Conservation (phyloP, 2,797 vertebrate genomes). For the Rhadinocentrus ornatus region DNA sequence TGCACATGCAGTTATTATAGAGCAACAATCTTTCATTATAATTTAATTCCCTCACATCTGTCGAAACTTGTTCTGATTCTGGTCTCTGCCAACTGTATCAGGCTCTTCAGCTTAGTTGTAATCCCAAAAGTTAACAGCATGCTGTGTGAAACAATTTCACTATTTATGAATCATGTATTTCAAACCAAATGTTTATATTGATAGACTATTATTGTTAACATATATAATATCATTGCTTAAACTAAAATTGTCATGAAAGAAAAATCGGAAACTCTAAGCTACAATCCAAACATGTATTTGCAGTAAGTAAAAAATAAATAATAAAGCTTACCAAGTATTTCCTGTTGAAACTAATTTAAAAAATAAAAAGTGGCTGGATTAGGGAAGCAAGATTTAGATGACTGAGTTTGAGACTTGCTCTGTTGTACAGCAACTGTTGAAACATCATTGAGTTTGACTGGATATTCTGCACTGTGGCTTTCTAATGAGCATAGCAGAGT, state of each 20-base stretch:
- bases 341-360: no score
- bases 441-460: conserved; percentile 28
- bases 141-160: neutral
- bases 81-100: neutral
- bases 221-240: no score
- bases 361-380: neutral
- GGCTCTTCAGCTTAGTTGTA: neutral
- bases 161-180: neutral
- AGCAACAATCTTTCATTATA: neutral
- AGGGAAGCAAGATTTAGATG: conserved; percentile 6
- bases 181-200: no score
- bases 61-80: neutral
- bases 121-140: no score
- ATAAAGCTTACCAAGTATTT: neutral
- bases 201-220: no score
- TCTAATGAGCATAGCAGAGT: conserved; percentile 65
- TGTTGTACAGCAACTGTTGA: conserved; percentile 11
- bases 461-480: conserved; percentile 50
- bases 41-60: neutral
- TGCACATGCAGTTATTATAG: no score
- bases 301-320: no score
- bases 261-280: no score
- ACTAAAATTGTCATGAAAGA: no score
- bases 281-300: no score
- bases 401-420: conserved; percentile 16